phyloP scores from a whole-genome alignment of 2,797 vertebrate genomes.

The Neopelma chrysocephalum region DNA sequence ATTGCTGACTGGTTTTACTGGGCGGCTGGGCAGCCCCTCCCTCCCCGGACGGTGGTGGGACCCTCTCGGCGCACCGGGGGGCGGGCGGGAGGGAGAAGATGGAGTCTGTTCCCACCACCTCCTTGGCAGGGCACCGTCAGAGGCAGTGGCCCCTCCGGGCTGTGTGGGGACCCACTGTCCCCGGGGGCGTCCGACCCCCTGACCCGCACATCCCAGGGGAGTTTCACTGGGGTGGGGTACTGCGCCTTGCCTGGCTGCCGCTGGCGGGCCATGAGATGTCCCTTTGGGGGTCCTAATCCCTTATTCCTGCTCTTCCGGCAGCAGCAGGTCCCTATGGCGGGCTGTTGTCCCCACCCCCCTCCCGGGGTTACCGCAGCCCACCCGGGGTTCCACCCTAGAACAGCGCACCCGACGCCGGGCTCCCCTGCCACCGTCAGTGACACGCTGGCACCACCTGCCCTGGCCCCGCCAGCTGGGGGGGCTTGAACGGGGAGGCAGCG shows the following conservation, averaged over 20 bases:
- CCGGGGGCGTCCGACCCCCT: too few species aligned
- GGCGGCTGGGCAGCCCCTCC: neutral
- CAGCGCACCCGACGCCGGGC: fast-evolving
- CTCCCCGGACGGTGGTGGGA: fast-evolving
- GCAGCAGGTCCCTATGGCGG: neutral
- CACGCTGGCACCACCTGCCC: neutral
- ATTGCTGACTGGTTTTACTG: slow-evolving; percentile 31
- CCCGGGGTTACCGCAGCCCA: neutral
- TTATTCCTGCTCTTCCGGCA: neutral
- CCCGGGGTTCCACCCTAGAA: neutral
- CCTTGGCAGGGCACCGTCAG: neutral
- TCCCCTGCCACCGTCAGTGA: neutral
- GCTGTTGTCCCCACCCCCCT: neutral
- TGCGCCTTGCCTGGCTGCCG: neutral
- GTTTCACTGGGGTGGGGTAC: neutral
- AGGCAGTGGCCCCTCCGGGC: neutral
- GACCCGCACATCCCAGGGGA: fast-evolving
- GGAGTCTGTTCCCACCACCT: neutral
- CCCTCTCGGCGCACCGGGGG: neutral
- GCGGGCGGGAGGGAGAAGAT: neutral
- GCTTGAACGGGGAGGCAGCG: fast-evolving
- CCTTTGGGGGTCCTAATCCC: neutral
- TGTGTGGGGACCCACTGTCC: neutral
- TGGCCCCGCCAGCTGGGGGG: neutral
- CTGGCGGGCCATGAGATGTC: neutral